phyloP scores from a whole-genome alignment of 2,888 invertebrate genomes.

The Melieria omissa region DNA sequence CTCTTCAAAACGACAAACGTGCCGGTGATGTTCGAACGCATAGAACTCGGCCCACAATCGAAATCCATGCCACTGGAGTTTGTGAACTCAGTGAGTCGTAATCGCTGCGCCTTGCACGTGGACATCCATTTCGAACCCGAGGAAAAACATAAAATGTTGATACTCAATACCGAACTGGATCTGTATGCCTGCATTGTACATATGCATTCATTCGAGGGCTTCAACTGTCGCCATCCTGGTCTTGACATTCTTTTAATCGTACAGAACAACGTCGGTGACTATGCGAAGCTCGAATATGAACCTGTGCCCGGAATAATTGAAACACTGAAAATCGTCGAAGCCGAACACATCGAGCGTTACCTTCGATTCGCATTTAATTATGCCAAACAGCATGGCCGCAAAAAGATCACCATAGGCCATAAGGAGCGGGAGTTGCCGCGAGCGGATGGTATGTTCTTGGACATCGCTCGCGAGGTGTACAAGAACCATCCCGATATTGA shows the following conservation, averaged over 20 bases:
- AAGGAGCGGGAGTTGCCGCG: conserved; percentile 53
- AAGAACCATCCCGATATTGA: conserved; percentile 37
- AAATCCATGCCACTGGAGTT: conserved; percentile 43
- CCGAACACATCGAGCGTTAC: conserved; percentile 41
- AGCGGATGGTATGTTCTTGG: conserved; percentile 50
- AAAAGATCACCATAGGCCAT: conserved; percentile 53
- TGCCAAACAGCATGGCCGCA: conserved; percentile 43
- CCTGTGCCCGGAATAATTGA: conserved; percentile 60
- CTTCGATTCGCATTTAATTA: conserved; percentile 50
- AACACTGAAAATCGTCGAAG: conserved; percentile 51
- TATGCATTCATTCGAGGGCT: conserved; percentile 53
- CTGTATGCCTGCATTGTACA: conserved; percentile 51
- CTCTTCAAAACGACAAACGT: conserved; percentile 51
- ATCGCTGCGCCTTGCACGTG: conserved; percentile 53
- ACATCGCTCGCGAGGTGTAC: conserved; percentile 47
- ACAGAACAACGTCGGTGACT: conserved; percentile 57
- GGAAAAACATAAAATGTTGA: conserved; percentile 48
- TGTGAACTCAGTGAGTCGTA: conserved; percentile 53
- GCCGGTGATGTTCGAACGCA: conserved; percentile 52
- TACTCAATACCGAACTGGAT: conserved; percentile 52
- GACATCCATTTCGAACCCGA: conserved; percentile 48
- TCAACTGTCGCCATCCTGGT: conserved; percentile 47
- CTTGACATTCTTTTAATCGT: conserved; percentile 52
- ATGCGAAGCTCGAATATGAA: conserved; percentile 56
- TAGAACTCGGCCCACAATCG: conserved; percentile 40